Conservation (phyloP, 2,113 vertebrate genomes). For the Pampusana beccarii region DNA sequence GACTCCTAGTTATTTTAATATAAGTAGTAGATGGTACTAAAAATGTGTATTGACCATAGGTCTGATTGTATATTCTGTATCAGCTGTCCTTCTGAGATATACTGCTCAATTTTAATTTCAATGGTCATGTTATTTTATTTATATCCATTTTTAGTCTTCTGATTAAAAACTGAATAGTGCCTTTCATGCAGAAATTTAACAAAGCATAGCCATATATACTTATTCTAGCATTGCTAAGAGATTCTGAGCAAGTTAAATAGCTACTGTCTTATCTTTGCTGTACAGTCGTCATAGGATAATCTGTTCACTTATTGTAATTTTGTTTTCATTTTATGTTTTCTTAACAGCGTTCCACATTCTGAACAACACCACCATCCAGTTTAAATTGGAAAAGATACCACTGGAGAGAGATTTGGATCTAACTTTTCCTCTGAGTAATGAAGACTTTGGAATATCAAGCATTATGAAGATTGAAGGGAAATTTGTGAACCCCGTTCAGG, state of each 20-base stretch:
- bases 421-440: conserved; percentile 78
- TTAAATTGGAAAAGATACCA: conserved; percentile 90
- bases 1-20: not conserved
- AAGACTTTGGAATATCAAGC: conserved; percentile 80
- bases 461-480: conserved; percentile 91
- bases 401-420: conserved; percentile 78
- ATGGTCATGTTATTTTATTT: not conserved
- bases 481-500: conserved; percentile 94
- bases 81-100: not conserved
- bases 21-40: not conserved
- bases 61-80: not conserved
- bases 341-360: conserved; percentile 93
- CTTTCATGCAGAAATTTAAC: not conserved
- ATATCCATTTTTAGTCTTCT: not conserved
- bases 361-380: conserved; percentile 94
- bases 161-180: not conserved
- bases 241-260: not conserved
- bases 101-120: not conserved
- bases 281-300: not conserved
- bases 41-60: not conserved
- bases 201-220: not conserved
- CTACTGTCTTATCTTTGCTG: not conserved
- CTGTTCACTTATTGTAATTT: not conserved
- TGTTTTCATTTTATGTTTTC: not conserved
- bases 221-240: not conserved